Conservation (phyloP, 2,113 vertebrate species). For the Ranitomeya variabilis region DNA sequence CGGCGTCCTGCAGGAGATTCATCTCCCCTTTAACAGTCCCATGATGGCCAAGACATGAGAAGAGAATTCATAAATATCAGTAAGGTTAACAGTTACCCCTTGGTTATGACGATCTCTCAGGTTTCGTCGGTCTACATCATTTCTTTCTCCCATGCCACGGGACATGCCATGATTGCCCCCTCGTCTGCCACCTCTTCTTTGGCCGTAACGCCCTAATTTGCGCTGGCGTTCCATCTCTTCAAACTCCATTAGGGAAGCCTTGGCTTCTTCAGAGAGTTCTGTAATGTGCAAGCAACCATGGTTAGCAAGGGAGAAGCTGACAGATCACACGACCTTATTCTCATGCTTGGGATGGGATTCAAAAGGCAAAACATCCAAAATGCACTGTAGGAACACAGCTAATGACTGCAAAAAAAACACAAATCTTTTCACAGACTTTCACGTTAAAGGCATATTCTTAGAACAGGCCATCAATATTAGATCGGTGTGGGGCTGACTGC, state of each 20-base stretch:
- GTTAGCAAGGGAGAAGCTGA: background rate
- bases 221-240: constrained; percentile 89
- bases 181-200: constrained; percentile 76
- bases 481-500: no score
- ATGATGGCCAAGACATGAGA: background rate
- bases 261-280: constrained; percentile 97
- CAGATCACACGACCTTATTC: background rate
- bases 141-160: constrained; percentile 80
- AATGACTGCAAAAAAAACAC: background rate
- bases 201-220: constrained; percentile 82
- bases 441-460: no score
- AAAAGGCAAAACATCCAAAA: background rate
- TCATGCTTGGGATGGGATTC: background rate
- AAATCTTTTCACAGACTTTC: no score
- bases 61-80: background rate
- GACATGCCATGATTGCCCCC: constrained; percentile 74
- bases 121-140: constrained; percentile 78
- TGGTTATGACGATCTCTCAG: constrained; percentile 83
- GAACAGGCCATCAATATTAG: no score
- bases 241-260: constrained; percentile 87
- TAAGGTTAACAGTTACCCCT: constrained; percentile 64
- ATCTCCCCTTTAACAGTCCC: background rate
- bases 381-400: background rate
- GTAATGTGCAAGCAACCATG: constrained; percentile 12
- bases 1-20: no score